Evolutionary conservation across 53 echinoderm and acorn worm genomes (phyloP).

Genomic region (Holothuria leucospilota): DNA sequence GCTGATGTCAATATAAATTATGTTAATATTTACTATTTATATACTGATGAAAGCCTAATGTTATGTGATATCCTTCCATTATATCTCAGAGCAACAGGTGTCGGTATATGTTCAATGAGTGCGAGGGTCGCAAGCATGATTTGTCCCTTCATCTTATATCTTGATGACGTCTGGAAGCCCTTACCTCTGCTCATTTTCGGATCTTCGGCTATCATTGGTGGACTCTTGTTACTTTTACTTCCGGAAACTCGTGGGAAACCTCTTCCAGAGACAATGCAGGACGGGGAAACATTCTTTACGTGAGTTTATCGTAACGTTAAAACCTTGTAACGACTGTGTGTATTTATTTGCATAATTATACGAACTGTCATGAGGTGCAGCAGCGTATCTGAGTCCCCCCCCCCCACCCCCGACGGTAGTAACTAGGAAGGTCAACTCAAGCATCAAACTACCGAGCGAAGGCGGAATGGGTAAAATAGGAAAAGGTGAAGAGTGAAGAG

Average conservation of each 20-base stretch:
- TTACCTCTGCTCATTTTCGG: constrained; percentile 28
- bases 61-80: neutral
- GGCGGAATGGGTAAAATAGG: too few relatives aligned
- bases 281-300: constrained; percentile 5
- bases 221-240: neutral
- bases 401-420: too few relatives aligned
- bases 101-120: constrained; percentile 17
- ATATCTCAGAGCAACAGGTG: neutral
- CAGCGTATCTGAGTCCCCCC: too few relatives aligned
- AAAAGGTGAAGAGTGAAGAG: too few relatives aligned
- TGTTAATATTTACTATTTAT: too few relatives aligned
- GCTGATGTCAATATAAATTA: too few relatives aligned
- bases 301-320: neutral
- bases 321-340: neutral
- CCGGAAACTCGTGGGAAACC: constrained; percentile 32
- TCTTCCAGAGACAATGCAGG: constrained; percentile 23
- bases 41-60: too few relatives aligned
- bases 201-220: neutral
- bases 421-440: too few relatives aligned
- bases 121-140: constrained; percentile 4
- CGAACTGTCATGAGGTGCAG: too few relatives aligned
- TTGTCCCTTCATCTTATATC: constrained; percentile 12
- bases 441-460: too few relatives aligned
- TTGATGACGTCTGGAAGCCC: constrained; percentile 27
- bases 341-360: neutral